A percentile compares a stretch with the other conserved stretches of the same genome.
These are phyloP conservation scores for Nomada goodeniana DNA, from an alignment of 2,888 invertebrate species.

Conservation along the genomic window DNA sequence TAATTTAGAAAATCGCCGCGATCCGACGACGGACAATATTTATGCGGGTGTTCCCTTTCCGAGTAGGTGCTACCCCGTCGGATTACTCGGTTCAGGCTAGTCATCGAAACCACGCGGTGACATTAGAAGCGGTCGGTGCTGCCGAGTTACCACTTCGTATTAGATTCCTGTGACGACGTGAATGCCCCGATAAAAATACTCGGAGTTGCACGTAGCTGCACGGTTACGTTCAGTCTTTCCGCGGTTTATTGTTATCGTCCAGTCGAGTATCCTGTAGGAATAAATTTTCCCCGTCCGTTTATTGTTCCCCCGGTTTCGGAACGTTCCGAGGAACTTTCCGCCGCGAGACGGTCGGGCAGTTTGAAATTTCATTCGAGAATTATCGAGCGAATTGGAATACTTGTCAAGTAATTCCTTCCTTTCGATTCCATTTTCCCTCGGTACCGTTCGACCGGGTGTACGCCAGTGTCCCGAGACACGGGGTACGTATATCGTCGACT, in stretches of 20 bases:
- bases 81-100: constrained; percentile 74
- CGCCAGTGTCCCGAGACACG: constrained; percentile 21
- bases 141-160: constrained; percentile 69
- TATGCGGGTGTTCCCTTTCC: constrained; percentile 64
- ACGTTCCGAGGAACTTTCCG: neutral
- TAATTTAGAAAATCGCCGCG: constrained; percentile 51
- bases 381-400: constrained; percentile 9
- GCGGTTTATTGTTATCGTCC: constrained; percentile 25
- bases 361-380: constrained; percentile 33
- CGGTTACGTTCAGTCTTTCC: neutral
- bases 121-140: constrained; percentile 70
- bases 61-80: constrained; percentile 76
- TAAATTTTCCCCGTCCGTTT: neutral
- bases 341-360: neutral
- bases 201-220: constrained; percentile 24
- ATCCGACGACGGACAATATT: constrained; percentile 71
- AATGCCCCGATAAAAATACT: constrained; percentile 67
- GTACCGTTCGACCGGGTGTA: constrained; percentile 9
- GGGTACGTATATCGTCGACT: constrained; percentile 17
- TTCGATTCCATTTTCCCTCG: constrained; percentile 35
- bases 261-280: neutral
- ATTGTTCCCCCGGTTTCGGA: neutral
- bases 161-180: constrained; percentile 62
- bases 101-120: constrained; percentile 77
- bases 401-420: constrained; percentile 26